These are phyloP conservation scores for Hydrotaea diabolus DNA, from an alignment of 2,888 invertebrate species.

Conservation along the genomic window DNA sequence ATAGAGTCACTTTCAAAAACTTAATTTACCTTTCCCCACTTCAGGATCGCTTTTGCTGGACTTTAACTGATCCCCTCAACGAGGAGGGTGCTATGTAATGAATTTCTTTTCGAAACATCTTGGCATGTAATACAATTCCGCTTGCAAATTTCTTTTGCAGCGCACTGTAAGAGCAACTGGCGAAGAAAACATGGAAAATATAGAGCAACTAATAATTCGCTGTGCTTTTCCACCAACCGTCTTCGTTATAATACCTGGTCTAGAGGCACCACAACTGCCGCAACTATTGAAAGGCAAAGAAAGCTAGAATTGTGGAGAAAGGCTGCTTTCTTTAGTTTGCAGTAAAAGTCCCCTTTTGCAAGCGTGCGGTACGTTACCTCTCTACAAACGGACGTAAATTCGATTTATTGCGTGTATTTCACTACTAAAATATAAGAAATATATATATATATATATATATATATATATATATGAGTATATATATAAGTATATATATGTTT, in stretches of 20 bases:
- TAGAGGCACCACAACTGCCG: not conserved
- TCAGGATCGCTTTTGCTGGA: too few species aligned
- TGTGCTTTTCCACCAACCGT: not conserved
- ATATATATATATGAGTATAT: not conserved
- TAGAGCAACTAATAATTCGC: conserved; percentile 25
- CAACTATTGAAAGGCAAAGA: not conserved
- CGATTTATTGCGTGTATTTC: conserved; percentile 63
- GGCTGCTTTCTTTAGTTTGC: conserved; percentile 40
- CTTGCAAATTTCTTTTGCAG: not conserved
- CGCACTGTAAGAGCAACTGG: not conserved
- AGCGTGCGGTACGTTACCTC: conserved; percentile 49
- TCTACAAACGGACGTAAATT: conserved; percentile 52
- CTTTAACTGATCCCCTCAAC: too few species aligned
- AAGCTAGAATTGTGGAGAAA: conserved; percentile 15
- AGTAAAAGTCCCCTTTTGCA: conserved; percentile 58
- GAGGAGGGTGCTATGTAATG: too few species aligned
- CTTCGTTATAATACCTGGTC: not conserved
- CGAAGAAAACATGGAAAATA: conserved; percentile 15
- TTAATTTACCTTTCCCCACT: too few species aligned
- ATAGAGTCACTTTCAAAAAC: too few species aligned
- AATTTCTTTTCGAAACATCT: too few species aligned
- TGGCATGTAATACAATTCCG: too few species aligned
- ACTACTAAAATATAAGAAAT: conserved; percentile 37
- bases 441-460: not conserved
- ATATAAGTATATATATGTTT: not conserved